A percentile compares a stretch with the other conserved stretches of the same genome.
Conservation (phyloP, 2,113 vertebrate species). For the Panthera leo region DNA sequence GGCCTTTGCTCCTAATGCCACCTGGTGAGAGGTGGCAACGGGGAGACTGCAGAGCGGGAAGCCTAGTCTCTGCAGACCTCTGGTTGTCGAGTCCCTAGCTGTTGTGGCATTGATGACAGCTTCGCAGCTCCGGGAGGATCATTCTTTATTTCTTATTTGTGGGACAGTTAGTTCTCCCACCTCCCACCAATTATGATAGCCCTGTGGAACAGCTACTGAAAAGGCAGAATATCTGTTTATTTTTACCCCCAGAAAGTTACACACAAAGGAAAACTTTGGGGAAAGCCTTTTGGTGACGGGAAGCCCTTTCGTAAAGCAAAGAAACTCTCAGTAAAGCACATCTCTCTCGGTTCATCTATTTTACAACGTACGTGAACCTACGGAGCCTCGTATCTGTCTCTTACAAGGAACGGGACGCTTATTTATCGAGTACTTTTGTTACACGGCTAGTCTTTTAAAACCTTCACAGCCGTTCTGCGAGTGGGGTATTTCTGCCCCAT, state of each 20-base stretch:
- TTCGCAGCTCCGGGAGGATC: not conserved
- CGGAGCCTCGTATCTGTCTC: not conserved
- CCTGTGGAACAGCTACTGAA: not conserved
- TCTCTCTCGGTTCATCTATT: not conserved
- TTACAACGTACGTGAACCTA: not conserved
- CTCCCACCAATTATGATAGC: not conserved
- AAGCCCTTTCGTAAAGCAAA: not conserved
- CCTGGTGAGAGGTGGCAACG: too few relatives aligned
- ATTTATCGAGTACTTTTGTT: not conserved
- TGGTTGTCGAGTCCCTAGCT: not conserved
- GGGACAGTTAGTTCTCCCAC: not conserved
- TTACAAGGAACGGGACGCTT: not conserved
- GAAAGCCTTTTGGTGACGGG: not conserved
- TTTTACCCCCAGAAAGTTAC: not conserved
- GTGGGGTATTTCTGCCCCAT: not conserved
- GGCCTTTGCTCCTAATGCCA: too few relatives aligned
- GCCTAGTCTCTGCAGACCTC: not conserved
- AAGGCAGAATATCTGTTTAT: not conserved
- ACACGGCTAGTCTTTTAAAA: not conserved
- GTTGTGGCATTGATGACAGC: accelerated
- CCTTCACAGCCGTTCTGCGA: not conserved
- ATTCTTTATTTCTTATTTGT: not conserved
- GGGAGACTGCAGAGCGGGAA: not conserved
- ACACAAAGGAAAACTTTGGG: not conserved
- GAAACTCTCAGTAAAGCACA: not conserved